Base-by-base conservation (phyloP, 2,888 invertebrate genomes). In the Diaprepes abbreviatus region DNA sequence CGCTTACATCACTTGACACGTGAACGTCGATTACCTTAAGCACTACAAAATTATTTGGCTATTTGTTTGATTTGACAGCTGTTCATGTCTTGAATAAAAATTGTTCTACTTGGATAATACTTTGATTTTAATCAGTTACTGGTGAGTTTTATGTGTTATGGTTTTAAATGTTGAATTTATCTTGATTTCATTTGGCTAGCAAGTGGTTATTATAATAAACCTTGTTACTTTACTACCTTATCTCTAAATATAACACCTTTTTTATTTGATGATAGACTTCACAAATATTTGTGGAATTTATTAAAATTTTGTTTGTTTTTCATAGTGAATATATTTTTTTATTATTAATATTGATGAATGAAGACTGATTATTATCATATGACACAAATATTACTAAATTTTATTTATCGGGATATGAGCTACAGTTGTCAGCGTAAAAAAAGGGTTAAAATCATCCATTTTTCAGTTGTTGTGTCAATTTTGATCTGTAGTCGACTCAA, bases 21-120 rank as follows among this genome's bases (percentile, higher is more conserved):
- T 62, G 62, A 17, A 16, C 55, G 57, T 52, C 55, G 38, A 36
- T 55, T 52, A 62, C 40, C 62, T 21, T 21, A 38, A 50, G 24
- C 50, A 16, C 50, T 62, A 50, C 38, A 16, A 24, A 50, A 62
- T 50, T 50, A 35, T 62, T 62, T 50, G 28, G 52, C 62, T 28
- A 62, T 60, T 60, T 60, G 60, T 60, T 48, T 19, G 35, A 60
- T 50, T 62, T 62, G 24, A 62, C 62, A 62, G 62, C 62, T 62
- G 62, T 62, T 50, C 43, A 36, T 54, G 19, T 33, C 33, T 38
- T 38, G 21, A 55, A 55, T 55, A 38, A 38, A 55, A 55, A 21
- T 55, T 55, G 55, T 55, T 55, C 36, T 55, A 21, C 55, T 55
- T 35, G 55, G 55, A 55, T 54, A 36, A 54, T 35, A 54, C 3